Base-by-base conservation (phyloP, 2,113 vertebrate species). In the Tachysurus vachellii region DNA sequence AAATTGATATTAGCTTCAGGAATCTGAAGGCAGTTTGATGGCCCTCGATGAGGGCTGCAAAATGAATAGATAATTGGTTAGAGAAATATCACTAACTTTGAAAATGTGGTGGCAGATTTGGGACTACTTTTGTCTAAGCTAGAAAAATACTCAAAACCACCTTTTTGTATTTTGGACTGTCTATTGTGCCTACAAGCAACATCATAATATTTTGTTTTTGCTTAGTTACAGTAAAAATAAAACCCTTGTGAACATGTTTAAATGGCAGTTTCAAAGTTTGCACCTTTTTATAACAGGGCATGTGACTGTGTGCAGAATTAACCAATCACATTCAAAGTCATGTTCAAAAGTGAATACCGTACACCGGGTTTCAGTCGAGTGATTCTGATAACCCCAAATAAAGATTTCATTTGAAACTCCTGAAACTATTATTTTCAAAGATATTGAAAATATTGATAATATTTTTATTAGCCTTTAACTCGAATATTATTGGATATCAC, bases 21-120 rank as follows among this genome's bases (percentile, higher is more conserved):
- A 23, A 61, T 90, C 56, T 23, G n/a, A 80, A 50, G 86, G 91
- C 89, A 86, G 92, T 91, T 93, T 94, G 93, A 95, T 94, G 94
- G 89, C 26, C 88, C 91, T 92, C 93, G 93, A 94, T 86, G 87
- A 91, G 87, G 83, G 90, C 88, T 89, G 90, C 89, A 90, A 91
- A n/a, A n/a, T n/a, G n/a, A n/a, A 10, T 9, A 62, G 21, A 26
- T 9, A 10, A 62, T 62, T 62, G 21, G 59, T 7, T 23, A 62
- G 23, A 26, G 23, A 61, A 61, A 23, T 56, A 16, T 56, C 16
- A 14, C 54, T 56, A 56, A 56, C 13, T 56, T 14, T 56, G 54
- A 56, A 14, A 56, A 56, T 56, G 13, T 56, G 54, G 54, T 56
- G 54, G 54, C 14, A 16, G 3, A 16, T 56, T 56, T 56, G 3